Conservation (phyloP, 2,888 invertebrate species). For the Xestia ashworthii region DNA sequence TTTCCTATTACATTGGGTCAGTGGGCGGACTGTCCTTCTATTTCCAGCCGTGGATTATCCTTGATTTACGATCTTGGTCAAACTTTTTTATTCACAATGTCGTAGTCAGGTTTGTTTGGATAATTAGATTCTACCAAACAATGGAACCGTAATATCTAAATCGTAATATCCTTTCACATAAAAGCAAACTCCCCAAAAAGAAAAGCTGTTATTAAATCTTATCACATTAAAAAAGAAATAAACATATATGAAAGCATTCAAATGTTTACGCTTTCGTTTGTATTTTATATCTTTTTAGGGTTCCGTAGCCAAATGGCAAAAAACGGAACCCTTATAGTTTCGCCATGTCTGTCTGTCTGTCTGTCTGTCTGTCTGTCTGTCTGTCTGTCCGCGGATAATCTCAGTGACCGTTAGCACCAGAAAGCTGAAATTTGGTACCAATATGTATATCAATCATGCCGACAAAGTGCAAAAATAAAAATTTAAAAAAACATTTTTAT, state of each 20-base stretch:
- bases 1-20: constrained; percentile 7
- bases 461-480: no score
- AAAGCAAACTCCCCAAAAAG: constrained; percentile 23
- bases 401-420: no score
- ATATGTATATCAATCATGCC: no score
- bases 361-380: no score
- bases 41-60: constrained; percentile 7
- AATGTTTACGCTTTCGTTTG: constrained; percentile 42
- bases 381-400: no score
- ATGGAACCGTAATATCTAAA: constrained; percentile 5
- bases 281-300: constrained; percentile 14
- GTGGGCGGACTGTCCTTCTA: constrained; percentile 5
- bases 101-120: background rate
- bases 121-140: constrained; percentile 24
- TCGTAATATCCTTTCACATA: constrained; percentile 28
- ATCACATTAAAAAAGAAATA: constrained; percentile 46
- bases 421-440: no score
- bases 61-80: constrained; percentile 26
- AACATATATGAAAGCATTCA: constrained; percentile 28
- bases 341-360: no score
- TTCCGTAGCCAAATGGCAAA: no score
- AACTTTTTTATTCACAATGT: constrained; percentile 18
- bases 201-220: constrained; percentile 35
- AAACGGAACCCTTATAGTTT: no score
- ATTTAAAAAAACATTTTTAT: no score